Base-by-base conservation (phyloP, 2,888 invertebrate genomes). In the Himalopsyche japonica region DNA sequence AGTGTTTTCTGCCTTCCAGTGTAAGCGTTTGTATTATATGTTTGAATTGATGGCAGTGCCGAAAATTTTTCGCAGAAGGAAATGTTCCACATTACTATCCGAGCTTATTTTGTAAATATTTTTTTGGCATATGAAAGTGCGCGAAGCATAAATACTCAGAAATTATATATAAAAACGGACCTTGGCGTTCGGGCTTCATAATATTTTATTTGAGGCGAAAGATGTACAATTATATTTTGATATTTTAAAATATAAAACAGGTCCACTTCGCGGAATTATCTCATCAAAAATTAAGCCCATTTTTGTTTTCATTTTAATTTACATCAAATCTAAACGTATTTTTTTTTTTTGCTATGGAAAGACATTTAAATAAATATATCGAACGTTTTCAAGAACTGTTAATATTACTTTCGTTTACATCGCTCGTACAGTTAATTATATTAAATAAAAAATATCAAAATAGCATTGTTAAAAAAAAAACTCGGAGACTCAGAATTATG, bases 1-100 rank as follows among this genome's bases (percentile, higher is more conserved):
- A 80, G 80, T 82, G 82, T 83, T 85, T 76, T 80, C 82, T 81
- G 82, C 80, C 80, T 79, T 80, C 79, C 81, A 64, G 30, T 78
- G 76, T 81, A 81, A 83, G 82, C 82, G 84, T 79, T 76, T 43
- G 77, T 76, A 81, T 43, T 82, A 82, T 82, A 84, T 76, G 80
- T 78, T 43, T 77, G 81, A 81, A 78, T 81, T 81, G 79, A 70
- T 84, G 82, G 47, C 48, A 77, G 78, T 43, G 20, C 20, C 48
- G 64, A 70, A 30, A 5, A 70, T 70, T 70, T 70, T 70, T 70
- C 12, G 27, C 70, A 70, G 27, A 70, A 70, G 70, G 70, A 15
- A 70, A 70, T 27, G 70, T 27, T 27, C 27, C 70, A 10, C 27
- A 20, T 15, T 27, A 30, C 24, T 24, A 70, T 27, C 70, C 15